A percentile compares a stretch with the other conserved stretches of the same genome.
phyloP scores from a whole-genome alignment of 2,888 invertebrate genomes.

The Volucella inanis region DNA sequence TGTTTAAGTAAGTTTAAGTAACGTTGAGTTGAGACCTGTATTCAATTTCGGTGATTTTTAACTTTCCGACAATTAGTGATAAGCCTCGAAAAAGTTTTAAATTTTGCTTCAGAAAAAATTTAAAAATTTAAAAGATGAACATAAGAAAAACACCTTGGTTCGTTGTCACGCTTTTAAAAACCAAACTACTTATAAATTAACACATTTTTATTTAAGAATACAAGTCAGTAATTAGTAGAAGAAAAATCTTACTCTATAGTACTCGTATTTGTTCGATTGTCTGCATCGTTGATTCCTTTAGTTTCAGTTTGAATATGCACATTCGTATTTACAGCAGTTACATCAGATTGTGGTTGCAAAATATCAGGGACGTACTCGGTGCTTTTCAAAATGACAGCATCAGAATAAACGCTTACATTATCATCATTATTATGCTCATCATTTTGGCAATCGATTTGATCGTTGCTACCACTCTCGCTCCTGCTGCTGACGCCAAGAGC shows the following conservation, averaged over 20 bases:
- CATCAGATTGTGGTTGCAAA: constrained; percentile 31
- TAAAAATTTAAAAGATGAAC: too few species aligned
- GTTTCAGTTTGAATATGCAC: constrained; percentile 31
- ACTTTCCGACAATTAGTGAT: too few species aligned
- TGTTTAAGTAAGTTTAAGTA: too few species aligned
- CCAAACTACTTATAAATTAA: too few species aligned
- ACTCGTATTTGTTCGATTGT: constrained; percentile 24
- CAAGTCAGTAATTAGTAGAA: neutral
- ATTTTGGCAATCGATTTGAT: constrained; percentile 41
- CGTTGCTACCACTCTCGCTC: constrained; percentile 75
- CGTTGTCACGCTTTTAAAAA: too few species aligned
- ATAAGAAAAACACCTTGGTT: too few species aligned
- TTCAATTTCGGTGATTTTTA: too few species aligned
- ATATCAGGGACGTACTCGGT: constrained; percentile 41
- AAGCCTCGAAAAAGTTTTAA: too few species aligned
- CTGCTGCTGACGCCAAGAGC: constrained; percentile 82
- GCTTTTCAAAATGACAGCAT: constrained; percentile 38
- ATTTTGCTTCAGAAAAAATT: too few species aligned
- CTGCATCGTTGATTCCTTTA: constrained; percentile 23
- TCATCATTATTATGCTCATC: constrained; percentile 35
- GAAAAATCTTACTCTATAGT: constrained; percentile 19
- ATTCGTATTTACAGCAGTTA: constrained; percentile 21
- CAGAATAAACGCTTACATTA: constrained; percentile 38
- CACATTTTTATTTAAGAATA: too few species aligned
- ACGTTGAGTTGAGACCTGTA: too few species aligned